Evolutionary conservation across 1,140 invertebrate species (phyloP).

Genomic region (Pollicipes pollicipes): DNA sequence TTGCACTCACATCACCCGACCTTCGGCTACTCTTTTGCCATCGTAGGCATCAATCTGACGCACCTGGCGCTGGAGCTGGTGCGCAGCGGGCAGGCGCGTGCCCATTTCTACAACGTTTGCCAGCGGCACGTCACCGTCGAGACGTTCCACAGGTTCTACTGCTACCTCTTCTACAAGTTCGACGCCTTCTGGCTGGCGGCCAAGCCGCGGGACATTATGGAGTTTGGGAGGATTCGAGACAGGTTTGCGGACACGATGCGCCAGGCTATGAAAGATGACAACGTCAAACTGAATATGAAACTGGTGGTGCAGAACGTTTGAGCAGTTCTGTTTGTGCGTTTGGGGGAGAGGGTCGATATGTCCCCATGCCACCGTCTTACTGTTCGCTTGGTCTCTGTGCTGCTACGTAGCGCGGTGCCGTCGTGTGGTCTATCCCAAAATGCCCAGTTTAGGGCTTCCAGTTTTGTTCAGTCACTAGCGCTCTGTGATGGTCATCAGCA

Average conservation of each 20-base stretch:
- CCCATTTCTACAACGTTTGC: constrained; percentile 75
- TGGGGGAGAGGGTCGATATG: too few species aligned
- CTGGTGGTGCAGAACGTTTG: constrained; percentile 39
- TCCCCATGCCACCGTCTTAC: too few species aligned
- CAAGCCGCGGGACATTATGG: constrained; percentile 83
- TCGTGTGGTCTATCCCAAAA: too few species aligned
- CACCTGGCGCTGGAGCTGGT: constrained; percentile 68
- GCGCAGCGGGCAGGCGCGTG: constrained; percentile 61
- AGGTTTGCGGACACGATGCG: constrained; percentile 60
- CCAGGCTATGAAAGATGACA: constrained; percentile 39
- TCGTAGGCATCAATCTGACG: constrained; percentile 77
- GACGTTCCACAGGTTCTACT: constrained; percentile 84
- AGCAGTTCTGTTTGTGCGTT: too few species aligned
- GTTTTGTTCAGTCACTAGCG: too few species aligned
- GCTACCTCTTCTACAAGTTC: constrained; percentile 84
- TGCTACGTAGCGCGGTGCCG: too few species aligned
- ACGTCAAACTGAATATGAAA: constrained; percentile 50
- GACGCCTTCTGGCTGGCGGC: constrained; percentile 81
- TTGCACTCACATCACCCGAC: constrained; percentile 74
- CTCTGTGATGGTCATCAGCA: too few species aligned
- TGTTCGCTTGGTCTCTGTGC: too few species aligned
- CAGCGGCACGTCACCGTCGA: constrained; percentile 38
- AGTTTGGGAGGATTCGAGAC: constrained; percentile 68
- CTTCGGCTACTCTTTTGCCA: constrained; percentile 60
- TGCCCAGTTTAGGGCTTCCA: too few species aligned